Evolutionary conservation across 2,113 vertebrate species (phyloP).

Genomic region (Urocynchramus pylzowi): DNA sequence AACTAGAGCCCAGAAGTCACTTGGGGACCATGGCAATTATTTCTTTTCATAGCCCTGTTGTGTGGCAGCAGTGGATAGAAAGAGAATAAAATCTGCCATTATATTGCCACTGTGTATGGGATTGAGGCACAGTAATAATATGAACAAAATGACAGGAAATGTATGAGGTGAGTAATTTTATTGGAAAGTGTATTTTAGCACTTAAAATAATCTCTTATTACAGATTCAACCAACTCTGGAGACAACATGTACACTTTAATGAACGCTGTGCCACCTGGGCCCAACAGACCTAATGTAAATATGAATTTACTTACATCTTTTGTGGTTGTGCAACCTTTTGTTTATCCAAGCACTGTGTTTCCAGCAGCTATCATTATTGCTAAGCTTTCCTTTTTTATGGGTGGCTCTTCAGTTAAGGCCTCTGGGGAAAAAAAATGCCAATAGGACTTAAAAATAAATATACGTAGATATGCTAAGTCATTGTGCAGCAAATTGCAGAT

Average conservation of each 20-base stretch:
- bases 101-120: background rate
- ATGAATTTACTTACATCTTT: background rate
- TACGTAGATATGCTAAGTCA: background rate
- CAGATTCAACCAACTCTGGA: conserved; percentile 97
- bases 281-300: conserved; percentile 94
- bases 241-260: conserved; percentile 99
- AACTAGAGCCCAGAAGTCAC: background rate
- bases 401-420: background rate
- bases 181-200: background rate
- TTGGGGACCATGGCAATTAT: background rate
- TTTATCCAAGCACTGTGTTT: background rate
- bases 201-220: conserved; percentile 62
- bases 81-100: background rate
- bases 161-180: background rate
- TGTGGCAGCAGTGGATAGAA: background rate
- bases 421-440: background rate
- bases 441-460: background rate
- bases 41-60: conserved; percentile 12
- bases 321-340: background rate
- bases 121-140: background rate
- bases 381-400: background rate
- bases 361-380: background rate
- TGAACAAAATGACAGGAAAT: conserved; percentile 4
- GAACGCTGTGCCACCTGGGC: conserved; percentile 92
- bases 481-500: background rate